phyloP scores from a whole-genome alignment of 2,888 invertebrate genomes.

The Tetranychus truncatus region DNA sequence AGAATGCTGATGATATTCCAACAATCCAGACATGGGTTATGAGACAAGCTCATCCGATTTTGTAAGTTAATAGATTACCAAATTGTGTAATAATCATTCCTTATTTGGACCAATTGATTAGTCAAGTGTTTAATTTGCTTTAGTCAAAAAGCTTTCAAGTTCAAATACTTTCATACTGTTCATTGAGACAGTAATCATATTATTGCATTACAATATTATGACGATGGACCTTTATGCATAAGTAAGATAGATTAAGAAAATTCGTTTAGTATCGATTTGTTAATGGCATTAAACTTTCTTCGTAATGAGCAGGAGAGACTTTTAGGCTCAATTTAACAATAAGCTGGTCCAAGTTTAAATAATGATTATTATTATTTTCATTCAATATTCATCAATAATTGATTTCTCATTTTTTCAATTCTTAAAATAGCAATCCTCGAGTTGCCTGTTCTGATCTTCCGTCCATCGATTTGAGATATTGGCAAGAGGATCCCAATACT shows the following conservation, averaged over 20 bases:
- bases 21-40: slow-evolving; percentile 75
- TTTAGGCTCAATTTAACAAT: too few species aligned
- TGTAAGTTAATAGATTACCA: slow-evolving; percentile 22
- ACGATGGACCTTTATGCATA: too few species aligned
- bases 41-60: slow-evolving; percentile 48
- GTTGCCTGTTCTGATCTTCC: slow-evolving; percentile 31
- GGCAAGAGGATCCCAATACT: slow-evolving; percentile 24
- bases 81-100: too few species aligned
- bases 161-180: neutral
- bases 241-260: too few species aligned
- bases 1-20: slow-evolving; percentile 76
- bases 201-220: too few species aligned
- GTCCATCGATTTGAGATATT: slow-evolving; percentile 23
- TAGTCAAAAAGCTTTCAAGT: too few species aligned
- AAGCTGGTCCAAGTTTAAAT: neutral
- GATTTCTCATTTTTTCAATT: neutral
- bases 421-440: slow-evolving; percentile 32
- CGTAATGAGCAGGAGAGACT: too few species aligned
- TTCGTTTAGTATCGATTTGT: too few species aligned
- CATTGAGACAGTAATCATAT: too few species aligned
- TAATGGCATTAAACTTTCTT: too few species aligned
- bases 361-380: slow-evolving; percentile 9
- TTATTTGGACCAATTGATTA: slow-evolving; percentile 5
- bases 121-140: neutral
- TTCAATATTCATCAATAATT: neutral